A percentile compares a stretch with the other conserved stretches of the same genome.
Evolutionary conservation across 2,797 vertebrate species (phyloP).

Genomic region (Urophycis tenuis): DNA sequence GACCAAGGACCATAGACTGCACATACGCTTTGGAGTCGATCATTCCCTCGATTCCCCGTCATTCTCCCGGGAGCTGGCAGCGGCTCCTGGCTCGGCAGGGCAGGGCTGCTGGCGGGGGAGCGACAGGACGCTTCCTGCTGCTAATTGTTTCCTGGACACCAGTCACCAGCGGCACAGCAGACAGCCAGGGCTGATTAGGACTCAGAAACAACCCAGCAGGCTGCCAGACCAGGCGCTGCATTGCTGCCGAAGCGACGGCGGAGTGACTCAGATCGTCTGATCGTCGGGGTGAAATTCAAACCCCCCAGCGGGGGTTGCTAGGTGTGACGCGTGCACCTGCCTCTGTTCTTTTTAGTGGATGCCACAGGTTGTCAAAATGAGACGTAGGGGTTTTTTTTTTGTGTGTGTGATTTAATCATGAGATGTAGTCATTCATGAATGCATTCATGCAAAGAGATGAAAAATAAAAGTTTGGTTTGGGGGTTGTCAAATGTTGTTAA

Average conservation of each 20-base stretch:
- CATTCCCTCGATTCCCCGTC: not conserved
- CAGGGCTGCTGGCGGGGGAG: slow-evolving; percentile 39
- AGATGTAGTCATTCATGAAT: not conserved
- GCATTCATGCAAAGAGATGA: no score
- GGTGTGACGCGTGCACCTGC: not conserved
- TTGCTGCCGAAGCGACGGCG: not conserved
- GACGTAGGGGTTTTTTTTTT: not conserved
- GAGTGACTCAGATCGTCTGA: slow-evolving; percentile 13
- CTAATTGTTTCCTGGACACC: slow-evolving; percentile 61
- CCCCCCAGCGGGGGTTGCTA: not conserved
- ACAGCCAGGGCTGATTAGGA: slow-evolving; percentile 55
- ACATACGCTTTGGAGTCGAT: not conserved
- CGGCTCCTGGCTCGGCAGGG: slow-evolving; percentile 29
- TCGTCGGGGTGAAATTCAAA: no score
- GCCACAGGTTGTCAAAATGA: not conserved
- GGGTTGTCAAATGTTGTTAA: not conserved
- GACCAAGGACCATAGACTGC: not conserved
- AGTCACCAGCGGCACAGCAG: slow-evolving; percentile 47
- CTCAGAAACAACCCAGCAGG: slow-evolving; percentile 40
- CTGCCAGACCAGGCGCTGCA: slow-evolving; percentile 44
- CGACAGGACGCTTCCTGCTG: slow-evolving; percentile 48
- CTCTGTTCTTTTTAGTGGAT: not conserved
- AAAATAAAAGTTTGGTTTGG: not conserved
- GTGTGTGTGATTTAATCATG: not conserved
- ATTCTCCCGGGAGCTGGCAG: not conserved